Evolutionary conservation across 2,797 vertebrate genomes (phyloP), one percentile per base, ranked within the genome.

Genomic region (Tragelaphus eurycerus): DNA sequence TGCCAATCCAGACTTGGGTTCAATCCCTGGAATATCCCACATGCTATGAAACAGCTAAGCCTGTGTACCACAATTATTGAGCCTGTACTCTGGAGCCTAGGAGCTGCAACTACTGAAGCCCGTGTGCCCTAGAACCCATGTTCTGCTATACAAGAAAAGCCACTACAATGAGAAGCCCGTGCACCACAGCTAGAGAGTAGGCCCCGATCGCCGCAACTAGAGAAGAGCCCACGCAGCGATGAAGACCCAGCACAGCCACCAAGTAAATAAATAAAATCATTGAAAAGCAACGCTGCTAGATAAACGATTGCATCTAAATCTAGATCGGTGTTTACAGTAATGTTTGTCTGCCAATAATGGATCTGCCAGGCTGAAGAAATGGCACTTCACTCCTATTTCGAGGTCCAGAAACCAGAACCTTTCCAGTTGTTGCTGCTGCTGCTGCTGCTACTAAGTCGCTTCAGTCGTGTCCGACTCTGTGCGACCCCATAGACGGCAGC

Each of bases 331-430:
- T 76, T 95, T 52, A 52, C 2, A 23, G 55, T n/a, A 21, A 46
- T 50, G 71, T 62, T 48, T 71, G 16, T 83, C 54, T 92, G 57
- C n/a, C 43, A 52, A 16, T 59, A 93, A 59, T 79, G 74, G 64
- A 38, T 60, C 16, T 85, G 38, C n/a, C 57, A 57, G 96, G 46
- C 23, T 91, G 54, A 81, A 60, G 64, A 95, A 27, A 17, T 50
- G 62, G 38, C 17, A 27, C n/a, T 23, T 59, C 17, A 50, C 67
- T 10, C n/a, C 29, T 38, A n/a, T 88, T 86, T n/a, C 84, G 43
- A 62, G 43, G 46, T 85, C 14, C 23, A 82, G 62, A 76, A 74
- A 62, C 15, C 59, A 92, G 50, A 74, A 93, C 29, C 31, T n/a
- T 25, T 38, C 34, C 50, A 86, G 64, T n/a, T 78, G 16, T 59